Conservation (phyloP, 2,113 vertebrate species). For the Pogona vitticeps region DNA sequence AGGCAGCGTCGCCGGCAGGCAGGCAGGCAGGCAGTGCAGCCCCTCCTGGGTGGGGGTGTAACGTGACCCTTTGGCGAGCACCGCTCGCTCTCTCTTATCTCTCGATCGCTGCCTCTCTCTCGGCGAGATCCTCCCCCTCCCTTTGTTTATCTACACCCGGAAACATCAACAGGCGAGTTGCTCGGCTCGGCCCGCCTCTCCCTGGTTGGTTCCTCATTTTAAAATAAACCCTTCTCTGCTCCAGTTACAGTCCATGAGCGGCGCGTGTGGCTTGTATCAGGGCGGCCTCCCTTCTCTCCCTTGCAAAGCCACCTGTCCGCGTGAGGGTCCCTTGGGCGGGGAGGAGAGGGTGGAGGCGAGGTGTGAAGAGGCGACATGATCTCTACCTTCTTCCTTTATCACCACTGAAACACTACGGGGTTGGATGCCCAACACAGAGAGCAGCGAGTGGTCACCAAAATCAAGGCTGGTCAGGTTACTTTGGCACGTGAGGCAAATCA, state of each 20-base stretch:
- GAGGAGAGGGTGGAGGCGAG: background rate
- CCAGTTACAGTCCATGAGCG: background rate
- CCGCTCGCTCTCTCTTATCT: slow-evolving; percentile 48
- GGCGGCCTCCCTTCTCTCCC: background rate
- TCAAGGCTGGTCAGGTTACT: no score
- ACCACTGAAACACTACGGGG: no score
- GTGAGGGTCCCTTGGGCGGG: background rate
- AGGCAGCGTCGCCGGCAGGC: no score
- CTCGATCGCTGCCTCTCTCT: slow-evolving; percentile 43
- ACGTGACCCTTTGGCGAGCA: slow-evolving; percentile 21
- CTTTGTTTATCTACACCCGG: slow-evolving; percentile 74
- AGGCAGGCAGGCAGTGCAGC: background rate
- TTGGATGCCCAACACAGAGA: no score
- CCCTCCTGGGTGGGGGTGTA: background rate
- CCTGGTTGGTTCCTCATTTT: slow-evolving; percentile 20
- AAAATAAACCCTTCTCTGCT: slow-evolving; percentile 16
- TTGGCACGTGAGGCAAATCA: no score
- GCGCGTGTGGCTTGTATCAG: background rate
- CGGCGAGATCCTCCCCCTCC: slow-evolving; percentile 49
- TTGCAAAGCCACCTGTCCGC: background rate
- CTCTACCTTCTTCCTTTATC: no score
- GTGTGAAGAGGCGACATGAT: background rate
- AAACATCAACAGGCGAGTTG: slow-evolving; percentile 65
- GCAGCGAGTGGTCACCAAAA: no score
- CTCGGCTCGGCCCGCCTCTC: slow-evolving; percentile 30